Evolutionary conservation across 2,888 invertebrate genomes (phyloP), one percentile per base, ranked within the genome.

Genomic region (Xanthia togata): DNA sequence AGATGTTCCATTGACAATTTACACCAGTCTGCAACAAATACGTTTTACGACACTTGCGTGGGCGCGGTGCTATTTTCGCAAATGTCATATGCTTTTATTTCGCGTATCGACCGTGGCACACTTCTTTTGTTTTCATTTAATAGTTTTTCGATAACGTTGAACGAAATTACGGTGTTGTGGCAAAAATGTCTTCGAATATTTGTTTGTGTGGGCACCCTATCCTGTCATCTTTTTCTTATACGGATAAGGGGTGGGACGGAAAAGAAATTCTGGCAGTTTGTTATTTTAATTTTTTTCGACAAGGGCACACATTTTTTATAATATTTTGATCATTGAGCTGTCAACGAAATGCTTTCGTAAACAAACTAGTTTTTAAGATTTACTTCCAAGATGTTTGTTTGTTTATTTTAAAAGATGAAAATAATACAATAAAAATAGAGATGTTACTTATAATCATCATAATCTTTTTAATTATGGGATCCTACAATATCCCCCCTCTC

Each of bases 71-170:
- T 87, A 87, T 88, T 89, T 85, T 73, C 53, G 85, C 84, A 88
- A 89, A 88, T 88, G 87, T 88, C 89, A 89, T 82, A 78, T 78
- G 79, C 74, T 81, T 81, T 81, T 79, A 86, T 80, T 87, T 85
- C 73, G 78, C 76, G 75, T 76, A 77, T 75, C 80, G 90, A 84
- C 90, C 91, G 79, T 90, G 90, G 82, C 91, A 87, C 79, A 90
- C 83, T 87, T 90, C 17, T 78, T 41, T 75, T 80, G 73, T 73
- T 76, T 77, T 68, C 47, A 74, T 73, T 73, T 53, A 57, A 50
- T 73, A 63, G 12, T 26, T 68, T 65, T 68, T 72, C n/a, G 75
- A 84, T 69, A 65, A 41, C 14, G 6, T 76, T 75, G n/a, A 35
- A 62, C 31, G 41, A 75, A 26, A n/a, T 63, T 57, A 44, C 35